Percentiles rank a stretch among this genome's conserved stretches.
phyloP scores from a whole-genome alignment of 2,888 invertebrate species.

The Cerceris ruficornis region DNA sequence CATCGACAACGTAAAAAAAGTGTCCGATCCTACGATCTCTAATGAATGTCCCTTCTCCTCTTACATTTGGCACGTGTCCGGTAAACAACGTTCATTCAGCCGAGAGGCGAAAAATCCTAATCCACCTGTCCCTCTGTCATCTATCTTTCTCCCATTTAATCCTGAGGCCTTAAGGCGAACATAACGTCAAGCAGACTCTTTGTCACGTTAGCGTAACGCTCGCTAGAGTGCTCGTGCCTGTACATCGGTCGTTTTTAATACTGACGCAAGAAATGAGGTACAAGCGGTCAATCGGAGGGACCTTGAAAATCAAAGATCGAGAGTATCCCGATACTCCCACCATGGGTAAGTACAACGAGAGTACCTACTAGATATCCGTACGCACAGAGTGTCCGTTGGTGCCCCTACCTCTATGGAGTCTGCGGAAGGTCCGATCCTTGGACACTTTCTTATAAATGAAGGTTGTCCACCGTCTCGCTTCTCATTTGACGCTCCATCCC shows the following conservation, averaged over 20 bases:
- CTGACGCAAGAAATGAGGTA: conserved; percentile 30
- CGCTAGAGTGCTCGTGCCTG: too few relatives aligned
- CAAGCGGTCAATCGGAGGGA: conserved; percentile 34
- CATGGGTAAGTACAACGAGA: conserved; percentile 14
- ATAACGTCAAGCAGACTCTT: too few relatives aligned
- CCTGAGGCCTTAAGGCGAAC: too few relatives aligned
- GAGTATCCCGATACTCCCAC: conserved; percentile 64
- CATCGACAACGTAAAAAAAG: too few relatives aligned
- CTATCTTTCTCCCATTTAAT: too few relatives aligned
- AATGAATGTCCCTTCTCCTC: too few relatives aligned
- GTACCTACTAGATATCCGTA: conserved; percentile 9
- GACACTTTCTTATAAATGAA: conserved; percentile 80
- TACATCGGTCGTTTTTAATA: conserved; percentile 4
- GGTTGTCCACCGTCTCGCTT: conserved; percentile 67
- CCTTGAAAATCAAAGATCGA: conserved; percentile 74
- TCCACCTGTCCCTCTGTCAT: too few relatives aligned
- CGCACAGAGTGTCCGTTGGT: conserved; percentile 17
- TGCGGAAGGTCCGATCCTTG: conserved; percentile 77
- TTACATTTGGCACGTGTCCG: too few relatives aligned
- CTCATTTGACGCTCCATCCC: conserved; percentile 77
- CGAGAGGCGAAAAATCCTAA: too few relatives aligned
- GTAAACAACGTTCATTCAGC: too few relatives aligned
- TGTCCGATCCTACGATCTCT: too few relatives aligned
- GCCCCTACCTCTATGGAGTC: conserved; percentile 63
- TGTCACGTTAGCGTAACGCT: too few relatives aligned